These are phyloP conservation scores for Heteractis magnifica DNA, from an alignment of 92 coral and sea anemone genomes.

Conservation along the genomic window DNA sequence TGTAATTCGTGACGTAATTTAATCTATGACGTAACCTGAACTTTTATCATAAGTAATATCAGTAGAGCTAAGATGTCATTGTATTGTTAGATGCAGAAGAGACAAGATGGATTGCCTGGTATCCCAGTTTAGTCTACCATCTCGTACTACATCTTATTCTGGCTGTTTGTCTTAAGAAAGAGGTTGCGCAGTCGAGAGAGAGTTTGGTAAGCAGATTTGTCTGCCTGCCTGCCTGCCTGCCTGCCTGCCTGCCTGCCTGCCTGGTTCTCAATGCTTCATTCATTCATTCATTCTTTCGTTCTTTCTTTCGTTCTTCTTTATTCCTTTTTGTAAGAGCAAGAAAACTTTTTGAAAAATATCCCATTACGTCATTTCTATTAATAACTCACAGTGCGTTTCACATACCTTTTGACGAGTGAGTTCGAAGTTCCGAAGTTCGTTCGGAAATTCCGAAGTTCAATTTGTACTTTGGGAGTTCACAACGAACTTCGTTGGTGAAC, in stretches of 20 bases:
- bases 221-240: not conserved
- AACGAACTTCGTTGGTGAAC: no score
- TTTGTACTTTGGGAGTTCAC: no score
- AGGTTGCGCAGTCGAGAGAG: conserved; percentile 42
- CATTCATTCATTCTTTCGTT: not conserved
- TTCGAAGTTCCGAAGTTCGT: no score
- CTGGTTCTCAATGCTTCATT: not conserved
- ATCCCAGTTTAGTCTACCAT: conserved; percentile 49
- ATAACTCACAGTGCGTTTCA: not conserved
- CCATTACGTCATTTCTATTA: no score
- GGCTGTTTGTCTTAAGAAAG: conserved; percentile 62
- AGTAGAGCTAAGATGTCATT: not conserved
- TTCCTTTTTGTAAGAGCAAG: not conserved
- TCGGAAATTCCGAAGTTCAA: no score
- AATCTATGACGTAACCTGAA: not conserved
- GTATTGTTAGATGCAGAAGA: conserved; percentile 8
- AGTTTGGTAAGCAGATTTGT: conserved; percentile 57
- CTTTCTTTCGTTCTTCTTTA: not conserved
- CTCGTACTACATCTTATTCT: conserved; percentile 54
- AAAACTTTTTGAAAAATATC: no score
- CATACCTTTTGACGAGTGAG: not conserved
- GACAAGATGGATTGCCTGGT: not conserved
- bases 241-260: not conserved
- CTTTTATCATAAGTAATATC: not conserved
- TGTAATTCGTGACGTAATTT: not conserved